phyloP scores from a whole-genome alignment of 2,113 vertebrate genomes.

The Gyps fulvus region DNA sequence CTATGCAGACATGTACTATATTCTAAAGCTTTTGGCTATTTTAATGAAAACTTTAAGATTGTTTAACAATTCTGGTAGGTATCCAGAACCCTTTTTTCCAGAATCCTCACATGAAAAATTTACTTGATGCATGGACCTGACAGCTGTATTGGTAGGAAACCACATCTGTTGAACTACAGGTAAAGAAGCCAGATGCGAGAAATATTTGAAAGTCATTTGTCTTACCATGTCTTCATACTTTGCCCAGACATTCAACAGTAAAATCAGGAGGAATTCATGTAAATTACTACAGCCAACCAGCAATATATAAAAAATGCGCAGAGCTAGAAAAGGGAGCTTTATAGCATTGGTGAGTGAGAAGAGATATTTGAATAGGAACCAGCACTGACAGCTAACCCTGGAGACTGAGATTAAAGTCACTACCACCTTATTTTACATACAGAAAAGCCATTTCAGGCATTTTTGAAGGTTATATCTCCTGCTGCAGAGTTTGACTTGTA shows the following conservation, averaged over 20 bases:
- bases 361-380: neutral
- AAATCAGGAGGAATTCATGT: neutral
- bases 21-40: neutral
- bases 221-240: neutral
- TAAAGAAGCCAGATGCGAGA: neutral
- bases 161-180: neutral
- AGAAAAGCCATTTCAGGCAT: slow-evolving; percentile 5
- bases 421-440: neutral
- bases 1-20: neutral
- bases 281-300: neutral
- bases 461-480: neutral
- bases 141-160: neutral
- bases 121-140: neutral
- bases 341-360: neutral
- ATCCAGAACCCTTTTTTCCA: neutral
- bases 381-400: neutral
- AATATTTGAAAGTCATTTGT: neutral
- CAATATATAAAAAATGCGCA: neutral
- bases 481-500: neutral
- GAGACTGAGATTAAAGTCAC: slow-evolving; percentile 12
- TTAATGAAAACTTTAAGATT: neutral
- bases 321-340: neutral
- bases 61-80: neutral
- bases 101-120: neutral
- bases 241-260: neutral